Conservation (phyloP, 2,113 vertebrate species). For the Emydocephalus ijimae region DNA sequence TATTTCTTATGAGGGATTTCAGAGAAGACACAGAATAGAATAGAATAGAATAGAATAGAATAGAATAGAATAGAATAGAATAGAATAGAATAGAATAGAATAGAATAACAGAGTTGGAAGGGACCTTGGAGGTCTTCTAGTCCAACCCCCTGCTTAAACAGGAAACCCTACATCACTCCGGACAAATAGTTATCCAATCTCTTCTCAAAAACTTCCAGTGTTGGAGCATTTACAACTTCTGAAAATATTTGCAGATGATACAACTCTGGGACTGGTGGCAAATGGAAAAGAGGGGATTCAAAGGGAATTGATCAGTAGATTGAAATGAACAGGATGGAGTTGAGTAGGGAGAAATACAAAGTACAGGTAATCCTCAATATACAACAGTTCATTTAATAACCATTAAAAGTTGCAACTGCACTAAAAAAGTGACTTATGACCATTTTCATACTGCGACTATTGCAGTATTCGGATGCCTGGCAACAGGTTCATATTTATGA, state of each 20-base stretch:
- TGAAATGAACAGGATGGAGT: background rate
- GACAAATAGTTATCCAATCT: too few relatives aligned
- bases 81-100: too few relatives aligned
- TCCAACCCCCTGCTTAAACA: too few relatives aligned
- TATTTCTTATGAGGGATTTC: background rate
- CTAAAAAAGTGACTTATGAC: background rate
- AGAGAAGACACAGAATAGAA: background rate
- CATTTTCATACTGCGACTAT: background rate
- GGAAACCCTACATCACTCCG: too few relatives aligned
- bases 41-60: too few relatives aligned
- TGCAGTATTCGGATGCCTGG: background rate
- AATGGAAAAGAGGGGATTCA: background rate
- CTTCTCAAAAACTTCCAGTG: too few relatives aligned
- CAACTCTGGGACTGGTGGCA: background rate
- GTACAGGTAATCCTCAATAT: background rate
- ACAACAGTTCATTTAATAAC: background rate
- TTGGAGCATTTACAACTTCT: too few relatives aligned
- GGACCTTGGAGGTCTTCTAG: too few relatives aligned
- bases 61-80: too few relatives aligned
- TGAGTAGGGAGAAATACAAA: background rate
- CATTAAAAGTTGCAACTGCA: background rate
- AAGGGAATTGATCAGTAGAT: background rate
- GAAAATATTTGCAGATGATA: background rate
- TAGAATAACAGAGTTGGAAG: too few relatives aligned
- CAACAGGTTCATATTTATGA: background rate